Conservation (phyloP, 2,113 vertebrate species). For the Sorex araneus region DNA sequence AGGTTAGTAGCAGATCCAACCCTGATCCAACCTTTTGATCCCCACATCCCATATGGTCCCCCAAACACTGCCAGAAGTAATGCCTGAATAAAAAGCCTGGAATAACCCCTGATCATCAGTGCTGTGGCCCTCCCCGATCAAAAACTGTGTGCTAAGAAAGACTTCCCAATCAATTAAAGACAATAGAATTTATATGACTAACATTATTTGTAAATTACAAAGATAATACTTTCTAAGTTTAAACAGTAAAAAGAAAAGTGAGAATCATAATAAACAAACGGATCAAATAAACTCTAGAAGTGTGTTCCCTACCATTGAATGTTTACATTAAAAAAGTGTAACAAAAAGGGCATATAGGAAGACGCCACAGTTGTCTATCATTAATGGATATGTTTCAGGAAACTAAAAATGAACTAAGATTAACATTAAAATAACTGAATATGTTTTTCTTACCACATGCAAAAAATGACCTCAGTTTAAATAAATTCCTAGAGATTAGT, state of each 20-base stretch:
- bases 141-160: too few relatives aligned
- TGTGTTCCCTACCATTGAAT: neutral
- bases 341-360: slow-evolving; percentile 37
- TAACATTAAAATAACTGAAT: slow-evolving; percentile 72
- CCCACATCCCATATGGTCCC: too few relatives aligned
- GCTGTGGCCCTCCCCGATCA: too few relatives aligned
- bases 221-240: slow-evolving; percentile 49
- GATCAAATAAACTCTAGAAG: neutral
- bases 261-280: neutral
- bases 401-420: slow-evolving; percentile 43
- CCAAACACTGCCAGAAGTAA: too few relatives aligned
- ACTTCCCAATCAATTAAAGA: neutral
- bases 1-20: too few relatives aligned
- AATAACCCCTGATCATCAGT: neutral
- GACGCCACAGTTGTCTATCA: neutral
- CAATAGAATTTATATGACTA: neutral
- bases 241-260: neutral
- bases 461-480: slow-evolving; percentile 77
- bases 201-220: slow-evolving; percentile 67
- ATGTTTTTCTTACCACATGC: slow-evolving; percentile 69
- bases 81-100: too few relatives aligned
- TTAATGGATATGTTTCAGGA: slow-evolving; percentile 59
- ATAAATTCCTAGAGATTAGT: slow-evolving; percentile 86
- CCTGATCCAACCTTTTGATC: neutral
- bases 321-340: slow-evolving; percentile 6